Evolutionary conservation across 2,888 invertebrate species (phyloP), one percentile per base, ranked within the genome.

Genomic region (Timema podura): DNA sequence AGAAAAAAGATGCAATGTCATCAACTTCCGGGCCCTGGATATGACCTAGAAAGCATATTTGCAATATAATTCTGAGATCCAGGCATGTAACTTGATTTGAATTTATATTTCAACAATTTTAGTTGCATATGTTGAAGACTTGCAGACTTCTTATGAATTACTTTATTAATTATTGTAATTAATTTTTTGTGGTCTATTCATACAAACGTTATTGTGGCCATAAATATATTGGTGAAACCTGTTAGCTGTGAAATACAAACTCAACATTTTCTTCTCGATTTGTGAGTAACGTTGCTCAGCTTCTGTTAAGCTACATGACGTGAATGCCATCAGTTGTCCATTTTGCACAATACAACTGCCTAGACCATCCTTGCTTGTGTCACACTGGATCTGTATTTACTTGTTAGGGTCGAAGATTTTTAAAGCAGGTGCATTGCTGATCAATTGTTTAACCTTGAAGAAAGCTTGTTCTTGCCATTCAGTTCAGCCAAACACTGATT

Each of bases 331-430:
- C 10, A 2, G 49, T 47, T 64, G 61, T 16, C 45, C 47, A 15
- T 69, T 64, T 45, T 69, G 69, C 47, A 69, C 11, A 10, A 66
- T n/a, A 8, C 30, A 16, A 47, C 48, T 47, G 8, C 69, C 69
- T 48, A 69, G 64, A 11, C 69, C 69, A 16, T 61, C 13, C 11
- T 61, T 47, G 8, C 69, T 69, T 13, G 69, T 48, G 48, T 64
- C 47, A 65, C 69, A 69, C 47, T 69, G 44, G 48, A 66, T 66
- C 6, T 45, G 30, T 16, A 69, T 5, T 64, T 59, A 15, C 48
- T 64, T 13, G 11, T 45, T 44, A 30, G 8, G 48, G 49, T 65
- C 16, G 46, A 69, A 69, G 54, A 65, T 64, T 69, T n/a, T 44
- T 16, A 68, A 45, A 5, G 45, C 57, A 65, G 8, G 30, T 7